These are phyloP conservation scores for Ormyrus labotus DNA, from an alignment of 2,888 invertebrate species.

Conservation along the genomic window DNA sequence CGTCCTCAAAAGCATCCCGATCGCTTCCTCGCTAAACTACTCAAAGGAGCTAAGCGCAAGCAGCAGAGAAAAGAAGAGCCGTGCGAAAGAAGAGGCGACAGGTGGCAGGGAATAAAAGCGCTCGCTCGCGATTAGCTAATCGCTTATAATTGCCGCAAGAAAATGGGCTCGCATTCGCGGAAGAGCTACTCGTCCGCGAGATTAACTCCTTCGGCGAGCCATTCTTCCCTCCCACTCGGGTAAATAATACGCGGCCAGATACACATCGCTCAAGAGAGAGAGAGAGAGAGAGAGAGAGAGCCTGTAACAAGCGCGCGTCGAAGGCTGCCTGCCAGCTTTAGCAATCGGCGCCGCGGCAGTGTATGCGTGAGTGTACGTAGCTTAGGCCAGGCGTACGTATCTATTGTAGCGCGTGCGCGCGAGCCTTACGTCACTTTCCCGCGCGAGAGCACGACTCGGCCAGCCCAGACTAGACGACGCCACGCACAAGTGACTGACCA, in stretches of 20 bases:
- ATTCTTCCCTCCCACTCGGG: not conserved
- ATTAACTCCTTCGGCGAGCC: constrained; percentile 17
- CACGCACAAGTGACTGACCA: constrained; percentile 66
- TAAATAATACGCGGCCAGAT: not conserved
- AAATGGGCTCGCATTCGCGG: constrained; percentile 46
- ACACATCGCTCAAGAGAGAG: not conserved
- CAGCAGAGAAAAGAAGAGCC: not conserved
- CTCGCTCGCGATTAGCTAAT: constrained; percentile 43
- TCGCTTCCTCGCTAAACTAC: not conserved
- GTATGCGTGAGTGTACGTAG: not conserved
- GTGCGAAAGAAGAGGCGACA: not conserved
- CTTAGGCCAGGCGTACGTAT: not conserved
- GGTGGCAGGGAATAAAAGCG: not conserved
- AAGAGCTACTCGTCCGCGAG: constrained; percentile 13
- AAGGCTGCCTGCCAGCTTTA: constrained; percentile 15
- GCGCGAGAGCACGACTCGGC: constrained; percentile 46
- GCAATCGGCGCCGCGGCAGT: not conserved
- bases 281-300: not conserved
- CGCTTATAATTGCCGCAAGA: constrained; percentile 38
- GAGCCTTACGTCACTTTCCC: constrained; percentile 65
- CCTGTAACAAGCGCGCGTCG: constrained; percentile 14
- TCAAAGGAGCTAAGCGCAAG: not conserved
- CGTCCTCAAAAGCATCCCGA: constrained; percentile 1
- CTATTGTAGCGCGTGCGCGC: constrained; percentile 35
- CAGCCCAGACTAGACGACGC: constrained; percentile 71